Conservation (phyloP, 2,113 vertebrate species). For the Pteropus alecto region DNA sequence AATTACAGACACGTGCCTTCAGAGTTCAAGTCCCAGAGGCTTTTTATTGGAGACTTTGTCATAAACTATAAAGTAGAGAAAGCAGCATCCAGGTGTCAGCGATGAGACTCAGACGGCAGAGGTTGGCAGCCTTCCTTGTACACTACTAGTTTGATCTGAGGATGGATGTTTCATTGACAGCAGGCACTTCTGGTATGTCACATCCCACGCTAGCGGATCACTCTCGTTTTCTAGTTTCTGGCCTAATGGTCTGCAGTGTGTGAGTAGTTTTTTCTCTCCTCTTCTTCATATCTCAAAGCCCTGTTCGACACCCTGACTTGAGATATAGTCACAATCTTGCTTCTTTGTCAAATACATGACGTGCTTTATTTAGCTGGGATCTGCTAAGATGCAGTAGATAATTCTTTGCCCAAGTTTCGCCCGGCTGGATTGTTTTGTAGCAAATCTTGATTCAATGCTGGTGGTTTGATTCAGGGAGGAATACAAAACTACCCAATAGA, state of each 20-base stretch:
- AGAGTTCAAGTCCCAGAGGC: neutral
- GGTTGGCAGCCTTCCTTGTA: neutral
- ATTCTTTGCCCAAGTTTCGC: neutral
- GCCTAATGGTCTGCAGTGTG: neutral
- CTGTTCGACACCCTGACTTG: neutral
- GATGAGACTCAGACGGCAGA: neutral
- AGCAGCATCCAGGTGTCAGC: neutral
- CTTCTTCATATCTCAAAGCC: constrained; percentile 18
- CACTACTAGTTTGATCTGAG: neutral
- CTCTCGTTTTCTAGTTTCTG: neutral
- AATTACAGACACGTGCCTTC: constrained; percentile 35
- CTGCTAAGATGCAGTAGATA: neutral
- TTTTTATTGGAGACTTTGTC: constrained; percentile 32
- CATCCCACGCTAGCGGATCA: neutral
- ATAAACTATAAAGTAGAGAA: neutral
- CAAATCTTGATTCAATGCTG: neutral
- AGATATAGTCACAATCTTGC: neutral
- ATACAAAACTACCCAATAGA: neutral
- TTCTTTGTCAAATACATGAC: neutral
- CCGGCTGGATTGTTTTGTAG: neutral
- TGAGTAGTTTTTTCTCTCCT: neutral
- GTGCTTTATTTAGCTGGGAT: neutral
- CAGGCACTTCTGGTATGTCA: neutral
- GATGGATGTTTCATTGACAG: neutral
- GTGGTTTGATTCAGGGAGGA: neutral